Base-by-base conservation (phyloP, 37 sponge, comb jelly and placozoan genomes). In the Aphrocallistes beatrix region DNA sequence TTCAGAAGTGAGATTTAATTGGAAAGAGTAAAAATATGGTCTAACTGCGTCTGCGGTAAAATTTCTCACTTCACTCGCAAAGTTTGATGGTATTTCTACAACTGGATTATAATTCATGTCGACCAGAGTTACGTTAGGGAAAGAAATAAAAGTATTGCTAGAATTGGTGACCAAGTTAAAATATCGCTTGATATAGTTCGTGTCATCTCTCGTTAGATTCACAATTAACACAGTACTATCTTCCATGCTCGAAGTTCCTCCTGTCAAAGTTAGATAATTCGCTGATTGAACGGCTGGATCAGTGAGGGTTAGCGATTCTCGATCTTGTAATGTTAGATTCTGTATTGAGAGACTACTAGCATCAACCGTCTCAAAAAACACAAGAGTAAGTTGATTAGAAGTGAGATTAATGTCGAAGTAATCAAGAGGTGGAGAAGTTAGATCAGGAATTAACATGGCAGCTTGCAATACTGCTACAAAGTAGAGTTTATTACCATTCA, bases 41-140 rank as follows among this genome's bases (percentile, higher is more conserved):
- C 84, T 36, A 21, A 92, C 90, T n/a, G 82, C 85, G 82, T 95
- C 96, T 32, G 38, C 39, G 8, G 88, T 86, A 50, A 88, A 95
- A 17, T n/a, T 87, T 0, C 34, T 23, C 36, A 93, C 96, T 38
- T 38, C 84, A 23, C 75, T 8, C 23, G 93, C 90, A 42, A 45
- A 38, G 17, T 0, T 23, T 0, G 81, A 0, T 1, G 51, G 3
- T 37, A 91, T 87, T 16, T 69, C 88, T 81, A 60, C 87, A 82
- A 95, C 45, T 0, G 84, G 51, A 51, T 95, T 95, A 38, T 82
- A 85, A 38, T 91, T 91, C 89, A 91, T 91, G 45, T 95, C 96
- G 21, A 34, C 28, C 0, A 95, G 48, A 0, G 87, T 81, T 1
- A 30, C 8, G 13, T 47, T 84, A 21, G 90, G 90, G 25, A 93